Evolutionary conservation across 2,888 invertebrate genomes (phyloP).

Genomic region (Acleris laterana): DNA sequence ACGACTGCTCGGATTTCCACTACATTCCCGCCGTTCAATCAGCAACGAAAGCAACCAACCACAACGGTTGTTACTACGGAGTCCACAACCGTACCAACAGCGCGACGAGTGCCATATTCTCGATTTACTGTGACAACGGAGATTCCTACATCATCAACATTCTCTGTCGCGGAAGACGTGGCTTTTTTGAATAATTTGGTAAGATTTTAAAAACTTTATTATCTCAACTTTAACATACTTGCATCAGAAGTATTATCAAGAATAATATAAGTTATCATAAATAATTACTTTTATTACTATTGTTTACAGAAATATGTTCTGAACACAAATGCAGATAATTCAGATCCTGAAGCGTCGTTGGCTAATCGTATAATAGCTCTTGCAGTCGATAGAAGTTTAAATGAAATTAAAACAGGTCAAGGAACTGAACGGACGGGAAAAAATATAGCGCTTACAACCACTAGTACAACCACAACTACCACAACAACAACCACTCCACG

Average conservation of each 20-base stretch:
- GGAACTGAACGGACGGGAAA: slow-evolving; percentile 59
- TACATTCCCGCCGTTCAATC: slow-evolving; percentile 63
- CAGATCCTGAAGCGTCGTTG: slow-evolving; percentile 75
- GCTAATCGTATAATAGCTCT: slow-evolving; percentile 83
- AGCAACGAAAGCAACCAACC: slow-evolving; percentile 55
- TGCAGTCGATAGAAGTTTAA: slow-evolving; percentile 80
- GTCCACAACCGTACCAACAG: slow-evolving; percentile 48
- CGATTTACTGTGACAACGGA: slow-evolving; percentile 67
- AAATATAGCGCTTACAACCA: slow-evolving; percentile 55
- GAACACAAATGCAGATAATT: slow-evolving; percentile 64
- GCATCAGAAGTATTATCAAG: not conserved
- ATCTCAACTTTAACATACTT: not conserved
- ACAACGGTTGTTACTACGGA: slow-evolving; percentile 53
- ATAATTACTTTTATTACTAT: not conserved
- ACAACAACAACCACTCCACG: slow-evolving; percentile 61
- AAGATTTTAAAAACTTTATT: slow-evolving; percentile 44
- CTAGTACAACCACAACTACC: slow-evolving; percentile 55
- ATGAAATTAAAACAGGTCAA: slow-evolving; percentile 68
- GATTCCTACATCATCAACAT: slow-evolving; percentile 74
- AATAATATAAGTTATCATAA: too few species aligned
- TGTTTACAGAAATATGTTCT: slow-evolving; percentile 76
- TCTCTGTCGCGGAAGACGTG: slow-evolving; percentile 83
- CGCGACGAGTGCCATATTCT: slow-evolving; percentile 52
- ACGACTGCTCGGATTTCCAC: slow-evolving; percentile 71
- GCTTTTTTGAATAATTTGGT: slow-evolving; percentile 86